Evolutionary conservation across 2,113 vertebrate genomes (phyloP), one percentile per base, ranked within the genome.

Genomic region (Aphyosemion australe): DNA sequence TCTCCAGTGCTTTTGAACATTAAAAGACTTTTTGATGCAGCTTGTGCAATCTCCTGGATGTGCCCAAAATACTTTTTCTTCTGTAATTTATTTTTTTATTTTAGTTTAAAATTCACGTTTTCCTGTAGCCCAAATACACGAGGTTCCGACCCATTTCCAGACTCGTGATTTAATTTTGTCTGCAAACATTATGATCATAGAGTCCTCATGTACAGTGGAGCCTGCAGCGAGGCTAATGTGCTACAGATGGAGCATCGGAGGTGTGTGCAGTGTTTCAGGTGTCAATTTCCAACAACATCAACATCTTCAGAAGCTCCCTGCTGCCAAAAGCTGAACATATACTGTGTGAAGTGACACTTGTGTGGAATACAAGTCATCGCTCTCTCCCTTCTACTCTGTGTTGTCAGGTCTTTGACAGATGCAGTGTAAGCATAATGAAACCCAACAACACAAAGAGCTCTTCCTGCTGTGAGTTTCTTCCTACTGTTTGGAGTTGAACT

Each of bases 281-380:
- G 63, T 82, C 69, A 70, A 48, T 58, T 78, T 77, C 61, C n/a
- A 61, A 68, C 83, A 72, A 68, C 65, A 63, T 65, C 61, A 74
- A 67, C 61, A 65, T 61, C 53, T 52, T 54, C 19, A 18, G 58
- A 18, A 45, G 69, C 60, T 57, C 43, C 32, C 60, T 56, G 63
- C 65, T 80, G 63, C 61, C 66, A 76, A 66, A 71, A 34, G n/a
- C 47, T 54, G 56, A 86, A 67, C 39, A 72, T 62, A 66, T 14
- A 52, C 11, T 39, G 69, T 50, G 71, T 4, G 21, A 66, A 41
- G 53, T 67, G 67, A 81, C 83, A 81, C 57, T 41, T 69, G 41
- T 34, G 56, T 69, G 74, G 64, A 72, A 74, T 80, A 74, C 58
- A 49, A 63, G 62, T 47, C 68, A 26, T 26, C 31, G 55, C 73